Conservation (phyloP, 2,888 invertebrate species). For the Spisula solida region DNA sequence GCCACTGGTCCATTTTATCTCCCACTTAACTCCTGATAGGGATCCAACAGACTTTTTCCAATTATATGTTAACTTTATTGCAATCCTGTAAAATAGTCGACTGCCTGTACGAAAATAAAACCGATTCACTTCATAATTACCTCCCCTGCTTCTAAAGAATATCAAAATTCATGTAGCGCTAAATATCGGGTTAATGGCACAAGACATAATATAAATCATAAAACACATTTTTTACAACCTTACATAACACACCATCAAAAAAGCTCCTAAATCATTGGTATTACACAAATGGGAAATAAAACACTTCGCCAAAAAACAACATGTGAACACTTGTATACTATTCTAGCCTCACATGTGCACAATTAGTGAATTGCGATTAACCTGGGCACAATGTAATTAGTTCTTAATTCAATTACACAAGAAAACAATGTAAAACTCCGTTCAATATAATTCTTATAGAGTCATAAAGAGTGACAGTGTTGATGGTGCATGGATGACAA, state of each 20-base stretch:
- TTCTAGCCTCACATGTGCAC: too few species aligned
- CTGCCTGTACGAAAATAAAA: background rate
- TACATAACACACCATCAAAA: background rate
- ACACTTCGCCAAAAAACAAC: background rate
- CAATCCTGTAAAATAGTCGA: background rate
- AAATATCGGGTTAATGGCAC: background rate
- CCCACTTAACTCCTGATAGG: too few species aligned
- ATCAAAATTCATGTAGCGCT: background rate
- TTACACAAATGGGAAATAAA: background rate
- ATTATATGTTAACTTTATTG: background rate
- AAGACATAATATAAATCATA: background rate
- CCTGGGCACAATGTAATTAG: background rate
- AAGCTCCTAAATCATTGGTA: background rate
- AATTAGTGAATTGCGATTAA: background rate
- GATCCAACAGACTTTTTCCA: too few species aligned
- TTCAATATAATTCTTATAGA: background rate
- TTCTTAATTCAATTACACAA: background rate
- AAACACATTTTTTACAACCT: background rate
- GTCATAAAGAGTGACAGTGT: background rate
- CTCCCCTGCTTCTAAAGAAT: background rate
- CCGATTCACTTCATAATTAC: background rate
- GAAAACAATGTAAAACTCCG: background rate
- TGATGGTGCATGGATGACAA: too few species aligned
- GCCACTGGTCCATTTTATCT: too few species aligned
- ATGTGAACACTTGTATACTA: too few species aligned